A percentile compares a stretch with the other conserved stretches of the same genome.
phyloP scores from a whole-genome alignment of 1,140 invertebrate genomes.

The Diorhabda sublineata region DNA sequence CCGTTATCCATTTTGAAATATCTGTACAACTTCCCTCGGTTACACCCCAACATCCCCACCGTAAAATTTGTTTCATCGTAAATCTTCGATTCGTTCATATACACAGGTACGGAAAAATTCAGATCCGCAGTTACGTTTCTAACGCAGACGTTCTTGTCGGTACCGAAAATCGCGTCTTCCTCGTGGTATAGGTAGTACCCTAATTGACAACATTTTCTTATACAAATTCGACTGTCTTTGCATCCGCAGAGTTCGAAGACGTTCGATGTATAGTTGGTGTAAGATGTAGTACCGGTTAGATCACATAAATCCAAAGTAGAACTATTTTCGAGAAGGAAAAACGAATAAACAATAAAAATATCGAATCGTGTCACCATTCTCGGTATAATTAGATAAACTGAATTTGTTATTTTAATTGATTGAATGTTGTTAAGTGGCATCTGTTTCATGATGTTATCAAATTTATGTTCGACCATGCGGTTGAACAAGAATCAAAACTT shows the following conservation, averaged over 20 bases:
- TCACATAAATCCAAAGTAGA: not conserved
- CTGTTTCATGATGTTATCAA: no score
- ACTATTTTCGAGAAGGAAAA: not conserved
- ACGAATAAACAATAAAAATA: no score
- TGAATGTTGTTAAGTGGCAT: no score
- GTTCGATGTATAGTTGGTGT: not conserved
- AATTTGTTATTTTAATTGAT: no score
- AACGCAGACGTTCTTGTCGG: not conserved
- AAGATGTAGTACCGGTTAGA: not conserved
- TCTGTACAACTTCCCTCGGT: not conserved
- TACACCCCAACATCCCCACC: not conserved
- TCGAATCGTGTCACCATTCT: no score
- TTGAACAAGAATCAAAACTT: no score
- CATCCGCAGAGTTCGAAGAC: conserved; percentile 9
- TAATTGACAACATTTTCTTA: conserved; percentile 14
- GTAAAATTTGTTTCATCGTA: not conserved
- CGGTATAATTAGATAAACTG: no score
- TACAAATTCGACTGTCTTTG: not conserved
- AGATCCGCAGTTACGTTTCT: not conserved
- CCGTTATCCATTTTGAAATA: conserved; percentile 16
- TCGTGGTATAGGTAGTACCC: conserved; percentile 8
- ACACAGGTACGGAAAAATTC: conserved; percentile 8
- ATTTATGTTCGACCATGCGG: no score
- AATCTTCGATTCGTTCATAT: not conserved
- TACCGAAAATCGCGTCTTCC: not conserved